Evolutionary conservation across 2,113 vertebrate species (phyloP), one percentile per base, ranked within the genome.

Genomic region (Siphamia tubifer): DNA sequence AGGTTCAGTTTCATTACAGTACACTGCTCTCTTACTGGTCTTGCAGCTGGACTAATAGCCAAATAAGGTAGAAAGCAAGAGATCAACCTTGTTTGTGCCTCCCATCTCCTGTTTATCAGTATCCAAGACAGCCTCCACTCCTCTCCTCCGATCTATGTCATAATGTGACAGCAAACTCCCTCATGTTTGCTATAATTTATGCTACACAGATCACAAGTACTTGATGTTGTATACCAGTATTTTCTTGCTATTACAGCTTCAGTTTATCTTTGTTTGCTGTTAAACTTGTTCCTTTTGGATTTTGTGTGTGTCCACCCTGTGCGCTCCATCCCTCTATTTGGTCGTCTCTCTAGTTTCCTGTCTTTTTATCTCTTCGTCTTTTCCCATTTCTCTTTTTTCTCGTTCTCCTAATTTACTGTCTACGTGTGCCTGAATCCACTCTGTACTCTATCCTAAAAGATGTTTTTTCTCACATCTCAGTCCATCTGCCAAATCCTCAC

Each of bases 401-500:
- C 31, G 57, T 45, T 45, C 63, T 58, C 74, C 32, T 65, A 53
- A 83, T 84, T 68, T 74, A 16, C 65, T 52, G 44, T 81, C 68
- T 74, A 77, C 51, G 39, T 74, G 61, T 81, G 68, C 54, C 64
- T 75, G 72, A 83, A 54, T 84, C 66, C 34, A 54, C 55, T 86
- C 81, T 44, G 56, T 68, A 34, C 70, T 55, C 53, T 17, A 15
- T 66, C 85, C 70, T 86, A 38, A 85, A 89, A 69, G 80, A 86
- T 76, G 65, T 0, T 40, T 90, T 67, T 77, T 67, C 77, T 90
- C 83, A 87, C 82, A 62, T 87, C 86, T 82, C 54, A 31, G 53
- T 72, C 70, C 49, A 79, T 76, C 77, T 89, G 83, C 90, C 76
- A 92, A 88, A 87, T 86, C 85, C 76, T 81, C 85, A 87, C 84